Base-by-base conservation (phyloP, 23 tunicate genomes). In the Phallusia fumigata region DNA sequence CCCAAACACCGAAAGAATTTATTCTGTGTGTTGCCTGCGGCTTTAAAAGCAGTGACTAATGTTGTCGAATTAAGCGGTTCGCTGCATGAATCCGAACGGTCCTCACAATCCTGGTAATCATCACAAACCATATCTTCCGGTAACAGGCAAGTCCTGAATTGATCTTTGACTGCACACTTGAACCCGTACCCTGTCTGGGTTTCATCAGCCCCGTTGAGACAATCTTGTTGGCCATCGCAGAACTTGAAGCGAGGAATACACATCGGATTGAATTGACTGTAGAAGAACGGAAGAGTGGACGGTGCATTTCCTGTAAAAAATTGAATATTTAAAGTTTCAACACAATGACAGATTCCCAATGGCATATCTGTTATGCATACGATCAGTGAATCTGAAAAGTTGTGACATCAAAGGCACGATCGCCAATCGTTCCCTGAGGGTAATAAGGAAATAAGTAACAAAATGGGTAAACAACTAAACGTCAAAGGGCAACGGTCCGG, bases 141-240 rank as follows among this genome's bases (percentile, higher is more conserved):
- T 13, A 90, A 78, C 18, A 90, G 21, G 31, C 95, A 90, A 36
- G 81, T 65, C 36, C 82, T 52, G 28, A 31, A 51, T 26, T 82
- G 82, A 24, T 76, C 65, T 64, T 33, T 76, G 45, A 85, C 77
- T 36, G 26, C 24, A 40, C 95, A 90, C 86, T 85, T 85, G 50
- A 82, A 81, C 22, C 95, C 95, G 64, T 28, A 35, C 32, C 95
- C 95, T 32, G 53, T 36, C 77, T 76, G 78, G 50, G 15, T 33
- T 40, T 85, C 86, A 53, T 90, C 95, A n/a, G 40, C 65, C 19
- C 83, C 86, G 31, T 52, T 80, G 0, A 34, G 30, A 49, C 95
- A 90, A 44, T 90, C 86, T 31, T 8, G 19, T 35, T 33, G 36
- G 10, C 86, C 89, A 76, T 90, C 86, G 65, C 95, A 90, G 81